Conservation (phyloP, 1,140 invertebrate genomes). For the Drosophila guanche region DNA sequence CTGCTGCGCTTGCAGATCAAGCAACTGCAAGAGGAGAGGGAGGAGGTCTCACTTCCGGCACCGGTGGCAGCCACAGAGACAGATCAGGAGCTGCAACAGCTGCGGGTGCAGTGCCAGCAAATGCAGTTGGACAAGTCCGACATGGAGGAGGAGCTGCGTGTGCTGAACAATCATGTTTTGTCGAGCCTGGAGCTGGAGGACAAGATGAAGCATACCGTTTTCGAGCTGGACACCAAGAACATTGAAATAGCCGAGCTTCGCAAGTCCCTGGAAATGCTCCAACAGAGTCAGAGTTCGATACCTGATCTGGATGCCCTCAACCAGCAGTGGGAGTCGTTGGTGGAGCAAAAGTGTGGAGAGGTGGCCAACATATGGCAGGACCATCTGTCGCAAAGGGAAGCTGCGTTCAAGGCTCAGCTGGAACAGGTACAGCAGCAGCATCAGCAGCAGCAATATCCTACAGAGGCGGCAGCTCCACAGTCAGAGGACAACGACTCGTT, state of each 20-base stretch:
- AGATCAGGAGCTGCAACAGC: conserved; percentile 22
- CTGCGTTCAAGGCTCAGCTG: conserved; percentile 84
- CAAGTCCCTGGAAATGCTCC: conserved; percentile 59
- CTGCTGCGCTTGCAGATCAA: conserved; percentile 68
- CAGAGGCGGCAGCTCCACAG: background rate
- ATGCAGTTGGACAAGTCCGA: conserved; percentile 65
- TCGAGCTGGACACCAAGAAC: conserved; percentile 77
- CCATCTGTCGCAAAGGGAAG: conserved; percentile 86
- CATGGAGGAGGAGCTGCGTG: conserved; percentile 81
- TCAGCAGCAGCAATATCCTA: background rate
- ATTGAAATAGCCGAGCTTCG: conserved; percentile 78
- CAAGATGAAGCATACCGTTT: conserved; percentile 66
- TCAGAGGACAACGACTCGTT: conserved; percentile 34
- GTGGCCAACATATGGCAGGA: conserved; percentile 88
- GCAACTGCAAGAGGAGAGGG: conserved; percentile 61
- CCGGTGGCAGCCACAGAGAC: background rate
- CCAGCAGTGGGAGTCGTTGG: conserved; percentile 84
- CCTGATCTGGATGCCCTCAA: conserved; percentile 59
- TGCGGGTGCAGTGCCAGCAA: conserved; percentile 45
- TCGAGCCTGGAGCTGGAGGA: conserved; percentile 76
- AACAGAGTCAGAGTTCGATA: conserved; percentile 61
- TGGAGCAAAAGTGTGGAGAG: conserved; percentile 87
- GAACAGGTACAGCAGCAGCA: conserved; percentile 22
- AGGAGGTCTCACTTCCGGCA: conserved; percentile 3
- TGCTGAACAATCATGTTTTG: conserved; percentile 81